Conservation (phyloP, 1,140 invertebrate genomes). For the Druon quercuslanigerum region DNA sequence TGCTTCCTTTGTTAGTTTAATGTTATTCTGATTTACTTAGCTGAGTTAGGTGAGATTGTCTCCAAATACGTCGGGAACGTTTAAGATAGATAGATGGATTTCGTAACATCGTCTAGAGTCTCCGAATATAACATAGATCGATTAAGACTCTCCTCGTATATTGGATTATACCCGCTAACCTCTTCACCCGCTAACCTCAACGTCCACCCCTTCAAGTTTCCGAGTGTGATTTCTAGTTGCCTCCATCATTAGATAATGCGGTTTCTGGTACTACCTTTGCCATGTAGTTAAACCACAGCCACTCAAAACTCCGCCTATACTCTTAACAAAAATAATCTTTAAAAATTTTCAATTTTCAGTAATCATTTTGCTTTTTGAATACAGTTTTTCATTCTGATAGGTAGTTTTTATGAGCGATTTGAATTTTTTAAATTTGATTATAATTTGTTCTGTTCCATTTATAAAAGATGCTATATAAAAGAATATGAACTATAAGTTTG, state of each 20-base stretch:
- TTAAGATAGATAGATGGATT: constrained; percentile 23
- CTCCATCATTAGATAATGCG: background rate
- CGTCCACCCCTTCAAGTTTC: constrained; percentile 1
- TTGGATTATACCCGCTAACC: constrained; percentile 27
- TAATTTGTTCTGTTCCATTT: too few species aligned
- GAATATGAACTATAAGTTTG: too few species aligned
- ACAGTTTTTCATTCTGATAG: too few species aligned
- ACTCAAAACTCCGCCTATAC: too few species aligned
- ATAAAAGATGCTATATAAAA: too few species aligned
- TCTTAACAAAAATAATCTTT: too few species aligned
- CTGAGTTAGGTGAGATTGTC: background rate
- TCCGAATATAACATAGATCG: constrained; percentile 18
- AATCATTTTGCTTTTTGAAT: too few species aligned
- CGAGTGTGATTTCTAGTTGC: constrained; percentile 10
- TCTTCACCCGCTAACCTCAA: constrained; percentile 21
- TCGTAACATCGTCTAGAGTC: constrained; percentile 10
- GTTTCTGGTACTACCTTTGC: constrained; percentile 1
- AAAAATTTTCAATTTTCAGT: too few species aligned
- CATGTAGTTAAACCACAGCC: background rate
- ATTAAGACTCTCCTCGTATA: constrained; percentile 23
- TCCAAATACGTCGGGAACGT: constrained; percentile 2
- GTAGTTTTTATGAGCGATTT: too few species aligned
- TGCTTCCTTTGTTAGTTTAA: background rate
- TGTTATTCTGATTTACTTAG: background rate
- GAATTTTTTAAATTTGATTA: too few species aligned